Percentiles rank a stretch among this genome's conserved stretches.
Conservation (phyloP, 2,888 invertebrate species). For the Nomada ruficornis region DNA sequence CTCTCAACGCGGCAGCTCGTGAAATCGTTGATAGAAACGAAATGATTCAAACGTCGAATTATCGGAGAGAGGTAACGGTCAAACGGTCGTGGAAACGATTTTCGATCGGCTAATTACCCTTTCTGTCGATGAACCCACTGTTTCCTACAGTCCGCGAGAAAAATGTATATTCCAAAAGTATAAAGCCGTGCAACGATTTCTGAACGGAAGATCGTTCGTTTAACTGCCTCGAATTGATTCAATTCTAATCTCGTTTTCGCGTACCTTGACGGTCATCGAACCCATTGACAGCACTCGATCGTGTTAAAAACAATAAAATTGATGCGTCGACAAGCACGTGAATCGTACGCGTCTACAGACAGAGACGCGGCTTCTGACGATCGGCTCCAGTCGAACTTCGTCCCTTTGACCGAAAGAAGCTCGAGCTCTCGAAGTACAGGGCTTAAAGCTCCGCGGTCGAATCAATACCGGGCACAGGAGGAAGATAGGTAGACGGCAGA, state of each 20-base stretch:
- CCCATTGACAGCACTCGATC: not conserved
- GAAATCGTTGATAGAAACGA: slow-evolving; percentile 1
- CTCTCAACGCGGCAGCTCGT: not conserved
- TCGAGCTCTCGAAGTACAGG: slow-evolving; percentile 41
- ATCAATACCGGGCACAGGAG: slow-evolving; percentile 62
- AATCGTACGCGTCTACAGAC: not conserved
- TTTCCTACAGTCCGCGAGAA: slow-evolving; percentile 16
- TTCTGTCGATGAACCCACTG: slow-evolving; percentile 23
- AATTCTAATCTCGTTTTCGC: no score
- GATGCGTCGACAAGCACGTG: not conserved
- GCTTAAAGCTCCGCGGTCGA: slow-evolving; percentile 65
- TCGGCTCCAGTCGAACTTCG: slow-evolving; percentile 11
- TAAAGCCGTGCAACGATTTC: not conserved
- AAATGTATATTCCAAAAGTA: not conserved
- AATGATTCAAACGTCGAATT: slow-evolving; percentile 55
- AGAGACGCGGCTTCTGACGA: slow-evolving; percentile 2
- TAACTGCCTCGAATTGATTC: no score
- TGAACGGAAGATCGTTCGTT: not conserved
- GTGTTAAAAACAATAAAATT: not conserved
- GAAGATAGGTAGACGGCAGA: slow-evolving; percentile 44
- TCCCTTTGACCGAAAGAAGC: slow-evolving; percentile 59
- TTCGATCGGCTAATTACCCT: slow-evolving; percentile 58
- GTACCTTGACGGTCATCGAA: no score
- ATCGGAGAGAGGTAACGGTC: slow-evolving; percentile 42
- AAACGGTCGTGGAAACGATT: slow-evolving; percentile 39